Conservation (phyloP, 2,797 vertebrate genomes). For the Buceros bicornis region DNA sequence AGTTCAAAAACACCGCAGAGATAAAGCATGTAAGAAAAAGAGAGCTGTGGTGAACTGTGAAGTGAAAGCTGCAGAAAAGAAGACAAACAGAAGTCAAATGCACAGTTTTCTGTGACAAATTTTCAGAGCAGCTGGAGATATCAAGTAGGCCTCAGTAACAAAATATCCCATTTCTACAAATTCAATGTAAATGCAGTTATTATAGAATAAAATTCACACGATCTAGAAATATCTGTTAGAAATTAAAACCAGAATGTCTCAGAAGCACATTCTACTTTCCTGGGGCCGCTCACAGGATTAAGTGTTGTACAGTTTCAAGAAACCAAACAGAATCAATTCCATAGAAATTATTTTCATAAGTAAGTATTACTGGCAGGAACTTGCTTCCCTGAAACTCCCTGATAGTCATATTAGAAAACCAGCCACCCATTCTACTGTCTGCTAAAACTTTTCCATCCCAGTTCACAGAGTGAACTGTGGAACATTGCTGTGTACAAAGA, state of each 20-base stretch:
- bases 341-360: background rate
- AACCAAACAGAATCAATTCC: background rate
- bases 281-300: background rate
- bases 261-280: background rate
- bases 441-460: background rate
- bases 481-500: background rate
- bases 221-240: background rate
- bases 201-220: background rate
- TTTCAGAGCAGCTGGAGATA: background rate
- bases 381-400: background rate
- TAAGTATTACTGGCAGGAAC: background rate
- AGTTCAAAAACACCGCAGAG: background rate
- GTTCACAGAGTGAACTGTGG: background rate
- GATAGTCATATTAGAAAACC: background rate
- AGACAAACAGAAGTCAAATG: background rate
- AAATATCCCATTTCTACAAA: background rate
- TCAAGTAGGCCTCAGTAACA: background rate
- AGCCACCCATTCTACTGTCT: background rate
- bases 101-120: background rate
- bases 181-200: background rate
- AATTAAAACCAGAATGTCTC: background rate
- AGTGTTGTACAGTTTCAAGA: background rate
- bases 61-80: background rate
- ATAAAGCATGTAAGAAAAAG: background rate
- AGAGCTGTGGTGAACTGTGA: background rate